These are phyloP conservation scores for Benitochromis conjunctus DNA, from an alignment of 2,113 vertebrate genomes.

Conservation along the genomic window DNA sequence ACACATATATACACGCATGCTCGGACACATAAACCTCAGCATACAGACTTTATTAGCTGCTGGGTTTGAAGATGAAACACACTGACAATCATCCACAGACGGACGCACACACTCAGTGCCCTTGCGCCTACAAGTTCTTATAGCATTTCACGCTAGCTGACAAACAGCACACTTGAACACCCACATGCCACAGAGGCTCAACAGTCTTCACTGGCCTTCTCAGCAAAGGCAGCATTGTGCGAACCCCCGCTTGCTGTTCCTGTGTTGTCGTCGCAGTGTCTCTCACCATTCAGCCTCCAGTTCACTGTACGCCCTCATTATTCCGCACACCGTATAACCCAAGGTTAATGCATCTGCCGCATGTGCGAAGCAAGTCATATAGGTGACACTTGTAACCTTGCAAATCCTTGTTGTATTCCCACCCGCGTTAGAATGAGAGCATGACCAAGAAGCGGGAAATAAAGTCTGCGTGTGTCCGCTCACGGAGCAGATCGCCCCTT, in stretches of 20 bases:
- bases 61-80: slow-evolving; percentile 11
- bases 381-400: neutral
- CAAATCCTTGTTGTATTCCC: neutral
- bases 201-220: slow-evolving; percentile 9
- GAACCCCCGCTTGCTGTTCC: neutral
- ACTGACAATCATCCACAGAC: slow-evolving; percentile 25
- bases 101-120: slow-evolving; percentile 12
- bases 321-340: neutral
- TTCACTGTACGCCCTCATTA: slow-evolving; percentile 1
- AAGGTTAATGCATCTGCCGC: slow-evolving; percentile 34
- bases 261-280: neutral
- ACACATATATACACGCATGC: neutral
- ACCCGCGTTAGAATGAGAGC: neutral
- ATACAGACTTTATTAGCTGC: neutral
- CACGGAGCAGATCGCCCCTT: neutral
- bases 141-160: slow-evolving; percentile 34
- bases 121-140: slow-evolving; percentile 47
- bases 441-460: neutral
- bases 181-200: slow-evolving; percentile 20
- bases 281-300: neutral
- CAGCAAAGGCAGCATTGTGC: neutral
- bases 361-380: neutral
- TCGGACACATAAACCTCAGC: neutral
- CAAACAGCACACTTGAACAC: slow-evolving; percentile 62
- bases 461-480: neutral